Evolutionary conservation across 1,140 invertebrate species (phyloP), one percentile per base, ranked within the genome.

Genomic region (Myzus persicae): DNA sequence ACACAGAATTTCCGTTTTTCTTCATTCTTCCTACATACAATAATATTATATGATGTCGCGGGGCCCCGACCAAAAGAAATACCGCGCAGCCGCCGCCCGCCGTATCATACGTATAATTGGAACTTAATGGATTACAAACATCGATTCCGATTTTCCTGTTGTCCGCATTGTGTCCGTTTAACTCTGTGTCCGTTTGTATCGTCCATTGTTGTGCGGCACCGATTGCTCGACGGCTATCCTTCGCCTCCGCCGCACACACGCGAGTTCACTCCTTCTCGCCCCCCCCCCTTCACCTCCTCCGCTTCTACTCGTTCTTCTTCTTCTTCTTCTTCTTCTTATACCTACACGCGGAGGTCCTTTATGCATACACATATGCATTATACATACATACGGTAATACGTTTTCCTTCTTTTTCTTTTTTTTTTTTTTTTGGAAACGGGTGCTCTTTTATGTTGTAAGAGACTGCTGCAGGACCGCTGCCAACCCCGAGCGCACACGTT

Each of bases 51-150:
- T n/a, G 46, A 40, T 84, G 42, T 24, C 82, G 82, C 82, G 24
- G 38, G 38, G 44, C 7, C 7, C 38, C 38, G 40, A 0, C 76
- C 82, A 85, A 85, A 87, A 87, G 46, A 48, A 54, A 89, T 54
- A 54, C 46, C 46, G 46, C 44, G 18, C 46, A 48, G 88, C 8
- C 31, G 8, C 38, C 40, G 24, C 44, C 44, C 42, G 44, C 31
- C 11, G 46, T 59, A 92, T 81, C 54, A 59, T 82, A 48, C 26
- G 38, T 40, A 93, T 93, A 93, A 93, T 93, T 93, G 91, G 46
- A 93, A 93, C 91, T 93, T 93, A 93, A 93, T 93, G 91, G 91
- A 93, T 93, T 93, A 93, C 91, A 85, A 93, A 93, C 91, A 85
- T 93, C 76, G 91, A 85, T 84, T 93, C 81, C 44, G 76, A 84